Base-by-base conservation (phyloP, 2,888 invertebrate genomes). In the Mactromeris polynyma region DNA sequence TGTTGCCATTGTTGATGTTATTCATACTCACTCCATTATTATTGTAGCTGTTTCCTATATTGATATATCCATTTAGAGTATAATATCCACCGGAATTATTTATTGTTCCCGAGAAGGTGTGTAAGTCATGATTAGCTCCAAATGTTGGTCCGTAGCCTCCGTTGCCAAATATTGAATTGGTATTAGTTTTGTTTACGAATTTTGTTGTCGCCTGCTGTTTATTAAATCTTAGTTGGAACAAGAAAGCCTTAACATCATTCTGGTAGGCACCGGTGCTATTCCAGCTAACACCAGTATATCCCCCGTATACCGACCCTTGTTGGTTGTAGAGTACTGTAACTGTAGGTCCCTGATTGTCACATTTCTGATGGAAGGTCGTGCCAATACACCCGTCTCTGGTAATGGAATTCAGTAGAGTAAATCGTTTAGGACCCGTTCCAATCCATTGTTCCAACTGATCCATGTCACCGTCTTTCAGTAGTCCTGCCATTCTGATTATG, bases 331-430 rank as follows among this genome's bases (percentile, higher is more conserved):
- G n/a, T n/a, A n/a, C 89, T 0, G 90, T 90, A 11, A 93, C 90
- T 0, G 93, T 93, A 1, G 93, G 83, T 2, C 93, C 93, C 79
- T 93, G 78, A 33, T 92, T 90, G 89, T 93, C 87, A 86, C 93
- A 93, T 69, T 89, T 84, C 64, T 91, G 82, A 69, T 93, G 93
- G 46, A 93, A 93, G 1, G 89, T 73, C 4, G 82, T 54, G 21
- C 89, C 73, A 17, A 51, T 86, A 77, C 91, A 92, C 0, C 92
- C 91, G 69, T 93, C 91, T 51, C 87, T 79, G n/a, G n/a, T n/a
- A n/a, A n/a, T n/a, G n/a, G n/a, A n/a, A n/a, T n/a, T n/a, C n/a
- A n/a, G n/a, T n/a, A n/a, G n/a, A n/a, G n/a, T n/a, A n/a, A n/a
- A n/a, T n/a, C n/a, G n/a, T n/a, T n/a, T n/a, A n/a, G n/a, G n/a